A percentile compares a stretch with the other conserved stretches of the same genome.
Conservation (phyloP, 2,113 vertebrate species). For the Bujurquina vittata region DNA sequence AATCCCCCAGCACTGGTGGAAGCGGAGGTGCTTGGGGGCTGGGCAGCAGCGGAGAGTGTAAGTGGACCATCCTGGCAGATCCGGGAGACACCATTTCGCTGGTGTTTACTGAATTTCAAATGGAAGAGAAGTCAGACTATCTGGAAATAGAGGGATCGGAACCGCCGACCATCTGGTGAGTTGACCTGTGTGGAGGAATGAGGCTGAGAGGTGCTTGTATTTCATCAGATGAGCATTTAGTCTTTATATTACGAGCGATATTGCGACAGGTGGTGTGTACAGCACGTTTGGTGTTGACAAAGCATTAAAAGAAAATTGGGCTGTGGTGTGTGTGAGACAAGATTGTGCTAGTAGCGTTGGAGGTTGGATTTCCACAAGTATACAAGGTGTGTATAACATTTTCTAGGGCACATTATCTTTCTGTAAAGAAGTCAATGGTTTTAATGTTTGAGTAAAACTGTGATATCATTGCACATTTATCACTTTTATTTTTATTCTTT, state of each 20-base stretch:
- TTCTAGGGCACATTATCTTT: background rate
- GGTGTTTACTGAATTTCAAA: conserved; percentile 95
- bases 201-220: background rate
- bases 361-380: background rate
- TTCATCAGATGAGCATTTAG: background rate
- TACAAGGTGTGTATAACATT: background rate
- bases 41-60: conserved; percentile 88
- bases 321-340: background rate
- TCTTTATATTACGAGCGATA: background rate
- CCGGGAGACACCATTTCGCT: conserved; percentile 96
- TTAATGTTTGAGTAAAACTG: background rate
- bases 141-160: conserved; percentile 95
- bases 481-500: background rate
- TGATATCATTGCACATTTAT: background rate
- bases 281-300: conserved; percentile 1
- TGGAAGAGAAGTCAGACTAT: conserved; percentile 94
- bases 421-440: background rate
- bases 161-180: conserved; percentile 93
- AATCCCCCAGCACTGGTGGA: conserved; percentile 73
- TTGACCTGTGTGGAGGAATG: conserved; percentile 6
- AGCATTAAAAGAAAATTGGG: background rate
- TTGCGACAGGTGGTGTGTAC: background rate
- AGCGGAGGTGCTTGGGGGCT: conserved; percentile 60
- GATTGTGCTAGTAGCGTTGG: background rate
- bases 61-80: conserved; percentile 96